These are phyloP conservation scores for Adelognathus sp. DNA, from an alignment of 2,888 invertebrate genomes.

Conservation along the genomic window DNA sequence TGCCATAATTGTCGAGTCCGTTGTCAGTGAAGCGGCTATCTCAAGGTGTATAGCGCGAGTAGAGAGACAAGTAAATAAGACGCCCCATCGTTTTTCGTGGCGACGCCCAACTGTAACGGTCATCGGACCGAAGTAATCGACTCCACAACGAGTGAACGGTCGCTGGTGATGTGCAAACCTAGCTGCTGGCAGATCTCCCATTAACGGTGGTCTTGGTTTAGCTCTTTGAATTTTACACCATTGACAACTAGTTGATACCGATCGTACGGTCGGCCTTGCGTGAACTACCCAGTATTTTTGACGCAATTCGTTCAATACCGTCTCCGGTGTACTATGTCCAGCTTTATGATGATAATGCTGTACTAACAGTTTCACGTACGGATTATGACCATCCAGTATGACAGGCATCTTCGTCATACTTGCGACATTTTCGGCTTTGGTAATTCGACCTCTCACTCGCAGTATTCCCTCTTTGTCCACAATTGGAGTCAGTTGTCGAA, in stretches of 20 bases:
- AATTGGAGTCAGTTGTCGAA: conserved; percentile 2
- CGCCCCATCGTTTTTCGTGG: conserved; percentile 33
- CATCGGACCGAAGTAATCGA: conserved; percentile 40
- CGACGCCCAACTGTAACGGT: neutral
- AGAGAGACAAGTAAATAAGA: conserved; percentile 56
- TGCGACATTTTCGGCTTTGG: neutral
- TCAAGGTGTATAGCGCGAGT: conserved; percentile 56
- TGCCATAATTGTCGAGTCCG: conserved; percentile 30
- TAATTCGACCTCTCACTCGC: conserved; percentile 14
- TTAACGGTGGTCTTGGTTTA: conserved; percentile 35
- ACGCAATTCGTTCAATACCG: conserved; percentile 48
- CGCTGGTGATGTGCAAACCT: conserved; percentile 31
- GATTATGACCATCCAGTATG: conserved; percentile 39
- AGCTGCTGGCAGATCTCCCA: conserved; percentile 44
- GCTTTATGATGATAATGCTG: conserved; percentile 19
- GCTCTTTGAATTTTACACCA: conserved; percentile 25
- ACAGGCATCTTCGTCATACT: neutral
- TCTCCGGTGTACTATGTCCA: conserved; percentile 31
- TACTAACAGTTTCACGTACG: neutral
- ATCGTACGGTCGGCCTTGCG: no score
- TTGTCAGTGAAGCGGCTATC: conserved; percentile 27
- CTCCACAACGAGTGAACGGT: conserved; percentile 47
- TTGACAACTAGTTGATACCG: conserved; percentile 14
- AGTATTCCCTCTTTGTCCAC: conserved; percentile 26
- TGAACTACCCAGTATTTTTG: conserved; percentile 29